Base-by-base conservation (phyloP, 1,140 invertebrate species). In the Plodia interpunctella region DNA sequence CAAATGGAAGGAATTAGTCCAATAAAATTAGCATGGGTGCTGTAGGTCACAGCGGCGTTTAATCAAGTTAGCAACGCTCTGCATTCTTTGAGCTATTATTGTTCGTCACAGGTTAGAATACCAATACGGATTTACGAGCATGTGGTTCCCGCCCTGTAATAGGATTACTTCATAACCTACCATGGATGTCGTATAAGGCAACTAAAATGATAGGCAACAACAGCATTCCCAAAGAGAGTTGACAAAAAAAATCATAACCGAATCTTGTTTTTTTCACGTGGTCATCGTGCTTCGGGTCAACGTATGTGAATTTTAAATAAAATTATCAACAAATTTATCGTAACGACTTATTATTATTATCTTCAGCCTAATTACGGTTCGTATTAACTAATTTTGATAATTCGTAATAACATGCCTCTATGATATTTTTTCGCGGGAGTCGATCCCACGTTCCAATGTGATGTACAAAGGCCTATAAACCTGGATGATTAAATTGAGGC, bases 1-100 rank as follows among this genome's bases (percentile, higher is more conserved):
- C 10, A 44, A 44, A n/a, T 44, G 38, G 38, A 1, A 44, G 38
- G 38, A 44, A 44, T 44, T 44, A 44, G 38, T 44, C 38, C 38
- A 44, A 44, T 44, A 10, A 44, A 44, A 44, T 44, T 44, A 44
- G 38, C 38, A 44, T 44, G 38, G 38, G 38, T 44, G 38, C 38
- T 44, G 38, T 44, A 44, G 38, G 38, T 44, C 38, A 44, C 13
- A 1, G 13, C 38, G 38, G 13, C 38, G 38, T 44, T 32, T 44
- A 44, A 15, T 44, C 13, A 44, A 44, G 38, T 44, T 44, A 44
- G 38, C 38, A 3, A 44, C 38, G 38, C 38, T 44, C 38, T 15
- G 30, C 38, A 44, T 44, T 44, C 10, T 44, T 44, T 17, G 13
- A 17, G 38, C 38, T 44, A 44, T 44, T 44, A 44, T 15, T 44